Conservation (phyloP, 2,797 vertebrate species). For the Alosa sapidissima region DNA sequence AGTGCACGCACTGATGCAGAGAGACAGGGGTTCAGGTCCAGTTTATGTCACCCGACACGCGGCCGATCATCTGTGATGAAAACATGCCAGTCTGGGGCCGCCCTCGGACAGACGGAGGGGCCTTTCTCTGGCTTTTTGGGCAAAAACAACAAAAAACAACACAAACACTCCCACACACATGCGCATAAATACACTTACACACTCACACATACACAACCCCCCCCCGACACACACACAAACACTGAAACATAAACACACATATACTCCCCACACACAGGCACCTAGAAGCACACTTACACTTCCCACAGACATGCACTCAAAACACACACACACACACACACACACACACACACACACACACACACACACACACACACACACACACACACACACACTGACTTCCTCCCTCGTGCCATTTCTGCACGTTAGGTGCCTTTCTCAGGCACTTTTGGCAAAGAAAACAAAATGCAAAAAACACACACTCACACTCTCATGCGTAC, state of each 20-base stretch:
- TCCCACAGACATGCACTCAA: no score
- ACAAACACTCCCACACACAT: constrained; percentile 35
- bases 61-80: constrained; percentile 68
- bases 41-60: constrained; percentile 69
- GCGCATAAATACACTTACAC: neutral
- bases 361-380: neutral
- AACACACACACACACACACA: neutral
- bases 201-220: neutral
- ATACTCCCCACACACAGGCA: constrained; percentile 2
- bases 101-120: constrained; percentile 52
- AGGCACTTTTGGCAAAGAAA: neutral
- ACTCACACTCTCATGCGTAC: constrained; percentile 33
- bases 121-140: constrained; percentile 1
- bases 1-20: constrained; percentile 66
- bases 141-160: constrained; percentile 28
- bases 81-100: constrained; percentile 69
- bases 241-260: neutral
- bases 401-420: neutral
- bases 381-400: neutral
- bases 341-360: neutral
- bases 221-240: no score
- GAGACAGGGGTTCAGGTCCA: constrained; percentile 74
- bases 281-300: neutral
- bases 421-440: neutral
- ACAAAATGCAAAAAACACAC: constrained; percentile 32